Evolutionary conservation across 2,888 invertebrate genomes (phyloP).

Genomic region (Drosophila buzzatii): DNA sequence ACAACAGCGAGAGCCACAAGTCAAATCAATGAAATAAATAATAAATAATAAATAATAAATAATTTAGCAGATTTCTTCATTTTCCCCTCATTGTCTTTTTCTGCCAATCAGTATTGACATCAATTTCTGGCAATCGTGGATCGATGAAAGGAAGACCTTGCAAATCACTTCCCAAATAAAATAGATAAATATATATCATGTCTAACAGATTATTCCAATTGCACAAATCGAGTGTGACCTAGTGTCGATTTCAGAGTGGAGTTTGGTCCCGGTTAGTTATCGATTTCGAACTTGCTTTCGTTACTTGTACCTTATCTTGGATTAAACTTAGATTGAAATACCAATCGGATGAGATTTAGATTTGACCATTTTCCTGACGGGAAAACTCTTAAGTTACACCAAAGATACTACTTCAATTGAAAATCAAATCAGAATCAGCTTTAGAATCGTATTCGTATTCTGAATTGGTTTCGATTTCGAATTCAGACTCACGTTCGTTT

Average conservation of each 20-base stretch:
- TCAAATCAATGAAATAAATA: conserved; percentile 69
- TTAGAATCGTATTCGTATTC: background rate
- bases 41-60: conserved; percentile 76
- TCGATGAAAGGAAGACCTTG: conserved; percentile 77
- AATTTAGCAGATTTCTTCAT: conserved; percentile 72
- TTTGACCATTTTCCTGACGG: too few relatives aligned
- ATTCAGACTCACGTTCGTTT: conserved; percentile 36
- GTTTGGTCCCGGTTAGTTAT: too few relatives aligned
- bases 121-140: conserved; percentile 81
- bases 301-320: background rate
- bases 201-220: conserved; percentile 20
- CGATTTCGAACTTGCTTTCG: background rate
- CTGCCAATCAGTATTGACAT: conserved; percentile 70
- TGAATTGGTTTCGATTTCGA: background rate
- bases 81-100: background rate
- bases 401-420: background rate
- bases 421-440: background rate
- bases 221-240: background rate
- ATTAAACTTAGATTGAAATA: too few relatives aligned
- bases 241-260: background rate
- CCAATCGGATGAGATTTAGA: too few relatives aligned
- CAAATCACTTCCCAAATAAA: conserved; percentile 56
- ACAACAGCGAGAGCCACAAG: conserved; percentile 27
- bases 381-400: background rate
- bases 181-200: conserved; percentile 45